Evolutionary conservation across 2,888 invertebrate species (phyloP).

Genomic region (Lissonota sp.): DNA sequence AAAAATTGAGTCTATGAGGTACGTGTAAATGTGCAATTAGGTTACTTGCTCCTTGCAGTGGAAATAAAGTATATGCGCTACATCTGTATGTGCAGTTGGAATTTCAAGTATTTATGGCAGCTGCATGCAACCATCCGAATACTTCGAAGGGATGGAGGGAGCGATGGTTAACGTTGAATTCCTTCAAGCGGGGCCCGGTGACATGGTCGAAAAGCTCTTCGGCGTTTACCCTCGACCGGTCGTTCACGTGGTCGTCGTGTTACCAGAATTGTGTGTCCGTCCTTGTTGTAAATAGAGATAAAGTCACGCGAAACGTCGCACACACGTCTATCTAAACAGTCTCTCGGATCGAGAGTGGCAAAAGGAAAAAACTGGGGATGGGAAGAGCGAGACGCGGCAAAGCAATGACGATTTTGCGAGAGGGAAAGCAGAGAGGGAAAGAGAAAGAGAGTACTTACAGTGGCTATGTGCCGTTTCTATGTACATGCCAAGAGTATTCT

Average conservation of each 20-base stretch:
- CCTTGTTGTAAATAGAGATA: constrained; percentile 12
- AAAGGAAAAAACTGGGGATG: constrained; percentile 3
- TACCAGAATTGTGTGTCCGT: background rate
- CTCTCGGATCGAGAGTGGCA: constrained; percentile 11
- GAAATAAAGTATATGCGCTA: too few species aligned
- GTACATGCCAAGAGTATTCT: constrained; percentile 20
- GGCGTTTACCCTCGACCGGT: constrained; percentile 1
- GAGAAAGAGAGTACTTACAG: constrained; percentile 30
- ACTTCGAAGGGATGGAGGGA: constrained; percentile 9
- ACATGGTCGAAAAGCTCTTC: constrained; percentile 9
- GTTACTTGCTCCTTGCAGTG: too few species aligned
- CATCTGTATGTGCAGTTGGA: constrained; percentile 9
- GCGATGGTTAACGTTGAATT: constrained; percentile 21
- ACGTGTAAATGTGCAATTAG: too few species aligned
- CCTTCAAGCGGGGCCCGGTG: constrained; percentile 30
- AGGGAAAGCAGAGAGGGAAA: constrained; percentile 34
- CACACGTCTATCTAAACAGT: constrained; percentile 51
- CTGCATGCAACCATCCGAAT: constrained; percentile 44
- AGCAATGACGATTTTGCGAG: background rate
- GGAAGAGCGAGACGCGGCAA: background rate
- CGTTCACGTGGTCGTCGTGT: constrained; percentile 8
- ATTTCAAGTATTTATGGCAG: constrained; percentile 13
- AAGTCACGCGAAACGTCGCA: constrained; percentile 51
- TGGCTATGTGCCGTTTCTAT: background rate
- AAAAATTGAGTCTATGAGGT: too few species aligned